Evolutionary conservation across 2,888 invertebrate genomes (phyloP).

Genomic region (Psylliodes chrysocephalus): DNA sequence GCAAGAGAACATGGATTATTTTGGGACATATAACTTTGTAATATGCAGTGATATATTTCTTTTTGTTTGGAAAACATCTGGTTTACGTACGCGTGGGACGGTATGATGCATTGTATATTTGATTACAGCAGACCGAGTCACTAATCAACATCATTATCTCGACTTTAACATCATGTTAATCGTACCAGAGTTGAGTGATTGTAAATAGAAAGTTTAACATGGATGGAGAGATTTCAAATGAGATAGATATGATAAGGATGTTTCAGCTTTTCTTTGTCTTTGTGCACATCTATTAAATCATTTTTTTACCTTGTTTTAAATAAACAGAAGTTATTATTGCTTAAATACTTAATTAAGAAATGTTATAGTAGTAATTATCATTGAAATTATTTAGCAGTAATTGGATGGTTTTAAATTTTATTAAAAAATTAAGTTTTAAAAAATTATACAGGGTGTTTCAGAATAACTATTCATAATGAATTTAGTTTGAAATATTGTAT

Average conservation of each 20-base stretch:
- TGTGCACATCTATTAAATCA: too few relatives aligned
- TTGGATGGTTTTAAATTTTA: too few relatives aligned
- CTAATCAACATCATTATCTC: conserved; percentile 33
- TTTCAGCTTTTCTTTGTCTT: conserved; percentile 43
- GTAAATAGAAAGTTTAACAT: conserved; percentile 63
- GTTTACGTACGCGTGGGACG: conserved; percentile 50
- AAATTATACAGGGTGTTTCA: too few relatives aligned
- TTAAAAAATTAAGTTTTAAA: too few relatives aligned
- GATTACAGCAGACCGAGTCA: conserved; percentile 56
- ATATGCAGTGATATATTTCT: conserved; percentile 55
- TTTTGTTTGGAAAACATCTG: conserved; percentile 57
- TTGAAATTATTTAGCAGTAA: too few relatives aligned
- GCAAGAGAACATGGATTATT: conserved; percentile 52
- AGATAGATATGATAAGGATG: conserved; percentile 45
- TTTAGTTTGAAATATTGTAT: too few relatives aligned
- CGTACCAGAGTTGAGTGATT: conserved; percentile 44
- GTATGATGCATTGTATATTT: conserved; percentile 55
- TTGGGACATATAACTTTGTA: conserved; percentile 48
- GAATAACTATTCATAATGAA: too few relatives aligned
- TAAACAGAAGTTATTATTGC: too few relatives aligned
- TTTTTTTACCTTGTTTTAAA: too few relatives aligned
- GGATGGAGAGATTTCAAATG: conserved; percentile 47
- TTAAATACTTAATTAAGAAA: too few relatives aligned
- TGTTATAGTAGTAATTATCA: too few relatives aligned
- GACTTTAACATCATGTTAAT: conserved; percentile 12